Conservation (phyloP, 2,888 invertebrate species). For the Dasysyrphus tricinctus region DNA sequence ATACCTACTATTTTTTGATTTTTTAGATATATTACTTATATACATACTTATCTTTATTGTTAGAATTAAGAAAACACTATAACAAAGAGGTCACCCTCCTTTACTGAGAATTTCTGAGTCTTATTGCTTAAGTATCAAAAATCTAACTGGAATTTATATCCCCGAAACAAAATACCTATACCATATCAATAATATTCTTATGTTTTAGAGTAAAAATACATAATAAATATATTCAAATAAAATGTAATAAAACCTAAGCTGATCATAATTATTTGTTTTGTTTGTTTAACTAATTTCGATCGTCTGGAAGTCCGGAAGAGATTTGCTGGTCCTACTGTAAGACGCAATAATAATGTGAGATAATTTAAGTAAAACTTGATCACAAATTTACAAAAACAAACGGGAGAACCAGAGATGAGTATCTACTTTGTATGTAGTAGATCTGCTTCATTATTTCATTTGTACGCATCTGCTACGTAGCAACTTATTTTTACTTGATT, state of each 20-base stretch:
- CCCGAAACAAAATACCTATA: constrained; percentile 39
- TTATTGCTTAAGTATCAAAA: neutral
- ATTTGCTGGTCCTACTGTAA: too few species aligned
- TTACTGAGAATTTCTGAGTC: constrained; percentile 1
- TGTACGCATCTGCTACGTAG: too few species aligned
- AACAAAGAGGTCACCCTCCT: constrained; percentile 11
- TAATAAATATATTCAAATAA: constrained; percentile 22
- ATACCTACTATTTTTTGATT: neutral
- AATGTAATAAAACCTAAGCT: constrained; percentile 12
- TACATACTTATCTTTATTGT: neutral
- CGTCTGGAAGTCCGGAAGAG: too few species aligned
- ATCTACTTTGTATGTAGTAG: too few species aligned
- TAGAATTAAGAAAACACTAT: constrained; percentile 15
- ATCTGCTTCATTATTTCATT: too few species aligned
- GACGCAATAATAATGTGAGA: too few species aligned
- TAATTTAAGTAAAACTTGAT: too few species aligned
- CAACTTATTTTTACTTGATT: too few species aligned
- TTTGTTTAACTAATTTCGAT: neutral
- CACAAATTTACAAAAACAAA: too few species aligned
- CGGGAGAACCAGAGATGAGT: too few species aligned
- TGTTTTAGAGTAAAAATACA: constrained; percentile 13
- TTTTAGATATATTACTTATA: neutral
- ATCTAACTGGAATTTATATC: constrained; percentile 40
- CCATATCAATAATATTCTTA: constrained; percentile 63
- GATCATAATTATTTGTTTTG: too few species aligned